Percentiles rank a stretch among this genome's conserved stretches.
Evolutionary conservation across 2,888 invertebrate species (phyloP).

Genomic region (Meghimatium bilineatum): DNA sequence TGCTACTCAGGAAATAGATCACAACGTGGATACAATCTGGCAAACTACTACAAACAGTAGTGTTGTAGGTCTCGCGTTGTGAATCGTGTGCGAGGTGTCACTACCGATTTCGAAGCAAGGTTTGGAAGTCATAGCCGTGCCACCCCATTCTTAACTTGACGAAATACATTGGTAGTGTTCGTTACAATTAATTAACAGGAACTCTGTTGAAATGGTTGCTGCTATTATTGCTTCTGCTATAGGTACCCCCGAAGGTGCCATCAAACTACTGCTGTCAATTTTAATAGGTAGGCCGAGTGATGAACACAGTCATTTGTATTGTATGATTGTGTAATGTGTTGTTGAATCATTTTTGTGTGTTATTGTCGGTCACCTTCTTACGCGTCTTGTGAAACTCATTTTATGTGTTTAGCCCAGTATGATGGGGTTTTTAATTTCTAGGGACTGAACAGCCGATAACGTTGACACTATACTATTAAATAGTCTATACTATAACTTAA

Average conservation of each 20-base stretch:
- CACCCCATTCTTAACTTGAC: neutral
- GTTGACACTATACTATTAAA: too few species aligned
- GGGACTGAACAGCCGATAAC: too few species aligned
- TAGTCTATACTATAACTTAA: too few species aligned
- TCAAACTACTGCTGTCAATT: conserved; percentile 55
- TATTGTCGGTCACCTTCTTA: neutral
- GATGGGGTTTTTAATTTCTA: too few species aligned
- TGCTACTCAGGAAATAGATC: neutral
- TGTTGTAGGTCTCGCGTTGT: neutral
- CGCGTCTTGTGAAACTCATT: too few species aligned
- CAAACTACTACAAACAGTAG: neutral
- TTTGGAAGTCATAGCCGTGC: neutral
- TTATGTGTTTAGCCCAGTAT: too few species aligned
- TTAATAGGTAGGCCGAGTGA: conserved; percentile 56
- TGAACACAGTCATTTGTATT: too few species aligned
- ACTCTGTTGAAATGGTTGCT: conserved; percentile 30
- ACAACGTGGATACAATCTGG: conserved; percentile 16
- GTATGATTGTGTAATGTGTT: too few species aligned
- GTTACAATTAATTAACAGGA: neutral
- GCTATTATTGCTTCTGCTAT: conserved; percentile 48
- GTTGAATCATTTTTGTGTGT: too few species aligned
- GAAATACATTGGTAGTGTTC: neutral
- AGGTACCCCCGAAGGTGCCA: conserved; percentile 55
- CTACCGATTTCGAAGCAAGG: neutral
- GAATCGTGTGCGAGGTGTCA: too few species aligned